These are phyloP conservation scores for Lipophrys pholis DNA, from an alignment of 2,113 vertebrate species.

Conservation along the genomic window DNA sequence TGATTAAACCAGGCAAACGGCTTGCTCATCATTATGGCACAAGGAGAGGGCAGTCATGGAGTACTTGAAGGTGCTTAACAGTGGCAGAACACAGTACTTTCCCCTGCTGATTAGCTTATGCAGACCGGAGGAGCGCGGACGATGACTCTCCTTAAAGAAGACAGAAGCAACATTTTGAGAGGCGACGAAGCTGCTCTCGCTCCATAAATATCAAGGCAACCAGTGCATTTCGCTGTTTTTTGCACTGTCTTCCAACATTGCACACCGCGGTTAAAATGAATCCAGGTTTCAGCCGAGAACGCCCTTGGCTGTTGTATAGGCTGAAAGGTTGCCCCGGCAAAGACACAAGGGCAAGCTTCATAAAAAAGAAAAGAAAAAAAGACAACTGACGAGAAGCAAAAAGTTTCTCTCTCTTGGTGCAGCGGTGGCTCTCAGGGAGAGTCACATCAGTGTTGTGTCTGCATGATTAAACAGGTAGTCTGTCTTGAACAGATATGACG, in stretches of 20 bases:
- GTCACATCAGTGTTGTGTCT: slow-evolving; percentile 19
- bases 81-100: slow-evolving; percentile 51
- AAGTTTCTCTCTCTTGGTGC: background rate
- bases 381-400: slow-evolving; percentile 10
- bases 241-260: background rate
- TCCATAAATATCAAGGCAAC: slow-evolving; percentile 28
- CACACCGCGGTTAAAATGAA: background rate
- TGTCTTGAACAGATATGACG: slow-evolving; percentile 35
- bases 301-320: slow-evolving; percentile 17
- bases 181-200: background rate
- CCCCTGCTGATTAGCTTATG: slow-evolving; percentile 61
- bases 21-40: slow-evolving; percentile 69
- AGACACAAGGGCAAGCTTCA: slow-evolving; percentile 11
- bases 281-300: slow-evolving; percentile 14
- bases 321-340: slow-evolving; percentile 25
- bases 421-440: slow-evolving; percentile 8
- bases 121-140: slow-evolving; percentile 12
- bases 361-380: slow-evolving; percentile 17
- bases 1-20: slow-evolving; percentile 61
- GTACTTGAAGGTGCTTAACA: slow-evolving; percentile 63
- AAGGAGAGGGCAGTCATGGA: slow-evolving; percentile 65
- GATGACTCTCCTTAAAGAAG: slow-evolving; percentile 40
- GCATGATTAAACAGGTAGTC: slow-evolving; percentile 55
- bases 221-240: slow-evolving; percentile 32
- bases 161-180: slow-evolving; percentile 37